Evolutionary conservation across 2,888 invertebrate species (phyloP).

Genomic region (Drosophila tripunctata): DNA sequence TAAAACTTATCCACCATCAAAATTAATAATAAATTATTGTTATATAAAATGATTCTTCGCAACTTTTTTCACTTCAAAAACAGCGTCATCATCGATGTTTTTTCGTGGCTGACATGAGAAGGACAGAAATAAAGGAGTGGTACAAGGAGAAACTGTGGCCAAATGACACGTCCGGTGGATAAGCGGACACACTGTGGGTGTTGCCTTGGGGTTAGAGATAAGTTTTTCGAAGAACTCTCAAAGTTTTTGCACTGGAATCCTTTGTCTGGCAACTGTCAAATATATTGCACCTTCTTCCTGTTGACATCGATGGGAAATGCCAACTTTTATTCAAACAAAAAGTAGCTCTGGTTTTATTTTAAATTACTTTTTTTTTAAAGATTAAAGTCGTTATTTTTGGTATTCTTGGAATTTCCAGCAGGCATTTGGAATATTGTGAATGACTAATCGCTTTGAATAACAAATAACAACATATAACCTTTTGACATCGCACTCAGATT

Average conservation of each 20-base stretch:
- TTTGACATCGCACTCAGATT: constrained; percentile 25
- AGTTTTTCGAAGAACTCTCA: constrained; percentile 4
- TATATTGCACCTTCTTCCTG: constrained; percentile 1
- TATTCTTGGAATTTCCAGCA: background rate
- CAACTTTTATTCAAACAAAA: background rate
- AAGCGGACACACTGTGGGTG: background rate
- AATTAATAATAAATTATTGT: no score
- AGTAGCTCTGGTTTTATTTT: background rate
- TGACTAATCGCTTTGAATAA: background rate
- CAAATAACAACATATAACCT: constrained; percentile 10
- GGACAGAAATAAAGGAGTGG: background rate
- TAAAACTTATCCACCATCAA: no score
- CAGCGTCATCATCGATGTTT: no score
- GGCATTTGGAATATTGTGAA: background rate
- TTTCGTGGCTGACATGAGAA: background rate
- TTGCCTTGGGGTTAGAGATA: background rate
- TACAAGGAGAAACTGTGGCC: background rate
- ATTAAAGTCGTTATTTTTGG: background rate
- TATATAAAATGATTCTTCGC: no score
- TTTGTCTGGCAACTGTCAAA: constrained; percentile 22
- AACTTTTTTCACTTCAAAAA: no score
- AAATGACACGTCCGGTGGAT: constrained; percentile 14
- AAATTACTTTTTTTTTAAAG: background rate
- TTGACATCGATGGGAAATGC: background rate
- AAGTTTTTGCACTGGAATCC: constrained; percentile 4